Base-by-base conservation (phyloP, 2,797 vertebrate genomes). In the Sebastes hubbsi region DNA sequence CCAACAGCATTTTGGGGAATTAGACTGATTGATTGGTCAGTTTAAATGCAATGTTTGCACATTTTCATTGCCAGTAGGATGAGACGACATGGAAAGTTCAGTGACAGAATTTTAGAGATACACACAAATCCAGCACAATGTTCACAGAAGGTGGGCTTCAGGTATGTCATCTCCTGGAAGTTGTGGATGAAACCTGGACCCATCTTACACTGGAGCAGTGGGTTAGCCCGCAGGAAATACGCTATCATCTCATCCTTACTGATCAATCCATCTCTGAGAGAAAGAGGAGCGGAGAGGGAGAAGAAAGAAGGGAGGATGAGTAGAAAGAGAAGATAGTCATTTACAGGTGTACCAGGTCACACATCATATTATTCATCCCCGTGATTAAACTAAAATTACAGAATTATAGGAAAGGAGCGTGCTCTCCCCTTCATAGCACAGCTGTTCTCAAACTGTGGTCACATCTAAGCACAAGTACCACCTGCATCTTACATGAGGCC, bases 241-340 rank as follows among this genome's bases (percentile, higher is more conserved):
- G 97, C 97, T 89, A 98, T 98, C 98, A 99, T 99, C 94, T 99
- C 98, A 79, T 98, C 98, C 92, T 99, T 99, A 93, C 98, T 99
- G 91, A 99, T 99, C 73, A 98, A 91, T 22, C 98, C 98, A 81
- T 99, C 98, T 93, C 98, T 99, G 83, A 77, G 38, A 80, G 30
- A 22, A 22, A 62, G 5, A 77, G 5, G 4, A 77, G 5, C 6
- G 56, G 1, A 32, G 18, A 75, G 14, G 60, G 14, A 42, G 38
- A 62, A 75, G 18, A 62, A 22, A 72, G 1, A 38, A 24, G 18
- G 9, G 13, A 78, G 2, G 11, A 36, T 32, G 12, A 42, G 27
- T 3, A 30, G 6, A 20, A 18, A 8, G 10, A 71, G 6, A 76
- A 7, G 14, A n/a, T 1, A 11, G 52, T 52, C 14, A 27, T 18